These are phyloP conservation scores for Virgularia gustaviana DNA, from an alignment of 92 coral and sea anemone genomes.

Conservation along the genomic window DNA sequence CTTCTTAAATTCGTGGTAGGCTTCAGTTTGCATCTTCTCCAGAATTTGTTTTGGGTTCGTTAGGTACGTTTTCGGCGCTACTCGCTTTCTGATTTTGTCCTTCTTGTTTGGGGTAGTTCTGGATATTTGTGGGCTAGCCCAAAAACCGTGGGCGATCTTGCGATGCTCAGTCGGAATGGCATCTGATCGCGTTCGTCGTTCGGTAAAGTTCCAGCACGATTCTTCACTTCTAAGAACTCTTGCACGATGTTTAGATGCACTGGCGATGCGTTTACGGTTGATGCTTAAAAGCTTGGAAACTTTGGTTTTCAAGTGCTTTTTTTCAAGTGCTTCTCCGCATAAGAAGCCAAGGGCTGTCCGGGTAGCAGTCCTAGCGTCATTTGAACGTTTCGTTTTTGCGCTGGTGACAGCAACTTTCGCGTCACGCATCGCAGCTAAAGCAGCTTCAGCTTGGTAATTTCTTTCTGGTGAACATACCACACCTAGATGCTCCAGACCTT, in stretches of 20 bases:
- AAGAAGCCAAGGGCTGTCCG: slow-evolving; percentile 26
- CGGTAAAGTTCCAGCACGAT: slow-evolving; percentile 33
- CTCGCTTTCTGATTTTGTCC: slow-evolving; percentile 22
- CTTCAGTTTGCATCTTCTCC: slow-evolving; percentile 61
- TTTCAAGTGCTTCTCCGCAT: slow-evolving; percentile 13
- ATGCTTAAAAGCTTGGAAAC: slow-evolving; percentile 15
- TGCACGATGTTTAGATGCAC: not conserved
- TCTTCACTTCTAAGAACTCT: not conserved
- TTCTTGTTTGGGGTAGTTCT: slow-evolving; percentile 42
- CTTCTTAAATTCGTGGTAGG: slow-evolving; percentile 48
- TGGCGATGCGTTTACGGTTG: slow-evolving; percentile 14
- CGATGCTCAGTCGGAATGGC: slow-evolving; percentile 41
- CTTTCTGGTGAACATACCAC: slow-evolving; percentile 16
- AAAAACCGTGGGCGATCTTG: slow-evolving; percentile 31
- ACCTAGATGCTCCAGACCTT: slow-evolving; percentile 8
- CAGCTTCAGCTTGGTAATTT: no score
- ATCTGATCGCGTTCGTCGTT: slow-evolving; percentile 30
- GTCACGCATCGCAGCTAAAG: slow-evolving; percentile 3
- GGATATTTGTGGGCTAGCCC: slow-evolving; percentile 46
- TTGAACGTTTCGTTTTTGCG: slow-evolving; percentile 25
- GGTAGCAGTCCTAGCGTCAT: slow-evolving; percentile 32
- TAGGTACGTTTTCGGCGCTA: slow-evolving; percentile 43
- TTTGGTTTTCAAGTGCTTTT: slow-evolving; percentile 20
- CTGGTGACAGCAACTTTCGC: slow-evolving; percentile 14
- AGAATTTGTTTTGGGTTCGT: slow-evolving; percentile 54